Evolutionary conservation across 2,797 vertebrate species (phyloP).

Genomic region (Sphenopsis melanotis): DNA sequence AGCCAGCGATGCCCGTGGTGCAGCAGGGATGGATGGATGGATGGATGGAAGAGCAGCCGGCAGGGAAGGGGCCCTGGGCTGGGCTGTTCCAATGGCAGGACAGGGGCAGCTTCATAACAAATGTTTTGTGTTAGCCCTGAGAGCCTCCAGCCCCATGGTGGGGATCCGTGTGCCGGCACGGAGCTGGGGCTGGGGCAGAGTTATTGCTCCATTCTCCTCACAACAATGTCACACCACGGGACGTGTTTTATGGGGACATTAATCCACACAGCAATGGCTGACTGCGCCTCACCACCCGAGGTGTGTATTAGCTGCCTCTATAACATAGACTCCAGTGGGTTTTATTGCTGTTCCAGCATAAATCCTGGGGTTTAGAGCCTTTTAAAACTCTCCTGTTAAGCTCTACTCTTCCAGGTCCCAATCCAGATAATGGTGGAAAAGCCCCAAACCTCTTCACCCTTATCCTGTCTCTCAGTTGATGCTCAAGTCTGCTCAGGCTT

Average conservation of each 20-base stretch:
- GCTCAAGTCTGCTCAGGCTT: background rate
- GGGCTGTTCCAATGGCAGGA: background rate
- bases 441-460: background rate
- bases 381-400: slow-evolving; percentile 26
- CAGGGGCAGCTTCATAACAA: background rate
- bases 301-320: slow-evolving; percentile 28
- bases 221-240: slow-evolving; percentile 33
- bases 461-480: background rate
- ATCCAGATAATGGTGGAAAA: background rate
- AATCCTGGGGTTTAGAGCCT: slow-evolving; percentile 8
- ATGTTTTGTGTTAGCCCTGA: slow-evolving; percentile 12
- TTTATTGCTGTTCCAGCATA: slow-evolving; percentile 5
- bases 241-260: slow-evolving; percentile 40
- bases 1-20: rapidly evolving
- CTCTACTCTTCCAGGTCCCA: background rate
- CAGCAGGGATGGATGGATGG: background rate
- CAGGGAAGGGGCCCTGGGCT: background rate
- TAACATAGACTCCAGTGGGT: background rate
- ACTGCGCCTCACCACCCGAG: background rate
- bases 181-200: background rate
- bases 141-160: background rate
- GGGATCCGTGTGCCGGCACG: background rate
- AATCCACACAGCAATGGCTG: slow-evolving; percentile 8
- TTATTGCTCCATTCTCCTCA: slow-evolving; percentile 49
- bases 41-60: background rate